phyloP scores from a whole-genome alignment of 2,113 vertebrate species.

The Camelus dromedarius region DNA sequence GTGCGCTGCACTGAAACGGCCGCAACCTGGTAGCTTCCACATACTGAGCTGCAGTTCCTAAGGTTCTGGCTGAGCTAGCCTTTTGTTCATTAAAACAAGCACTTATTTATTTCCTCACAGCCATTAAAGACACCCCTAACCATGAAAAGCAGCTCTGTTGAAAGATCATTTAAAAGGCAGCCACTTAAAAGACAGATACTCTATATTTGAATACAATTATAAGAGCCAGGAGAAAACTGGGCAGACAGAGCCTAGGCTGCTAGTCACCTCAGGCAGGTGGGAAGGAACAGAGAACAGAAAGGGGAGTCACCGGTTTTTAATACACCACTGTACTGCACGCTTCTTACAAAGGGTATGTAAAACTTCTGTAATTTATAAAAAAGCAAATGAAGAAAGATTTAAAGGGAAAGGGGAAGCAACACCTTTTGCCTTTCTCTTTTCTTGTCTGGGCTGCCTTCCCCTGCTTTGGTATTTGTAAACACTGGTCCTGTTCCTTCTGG shows the following conservation, averaged over 20 bases:
- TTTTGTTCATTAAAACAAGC: neutral
- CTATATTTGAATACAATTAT: neutral
- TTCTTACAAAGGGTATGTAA: neutral
- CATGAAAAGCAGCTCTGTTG: neutral
- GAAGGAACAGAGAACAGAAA: neutral
- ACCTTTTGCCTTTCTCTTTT: neutral
- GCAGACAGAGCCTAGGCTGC: neutral
- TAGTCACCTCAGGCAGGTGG: neutral
- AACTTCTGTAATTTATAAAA: neutral
- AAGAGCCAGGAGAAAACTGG: neutral
- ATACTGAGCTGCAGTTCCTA: neutral
- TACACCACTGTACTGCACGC: neutral
- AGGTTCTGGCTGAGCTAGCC: neutral
- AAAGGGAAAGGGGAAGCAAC: neutral
- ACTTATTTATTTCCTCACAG: constrained; percentile 40
- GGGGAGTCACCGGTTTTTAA: neutral
- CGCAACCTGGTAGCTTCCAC: neutral
- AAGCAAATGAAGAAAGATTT: neutral
- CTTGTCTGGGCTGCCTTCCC: neutral
- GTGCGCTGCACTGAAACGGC: neutral
- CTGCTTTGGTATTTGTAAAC: neutral
- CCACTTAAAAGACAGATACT: neutral
- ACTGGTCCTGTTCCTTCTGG: neutral
- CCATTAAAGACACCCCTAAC: neutral
- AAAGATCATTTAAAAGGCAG: neutral